Base-by-base conservation (phyloP, 2,888 invertebrate species). In the Xanthorhoe designata region DNA sequence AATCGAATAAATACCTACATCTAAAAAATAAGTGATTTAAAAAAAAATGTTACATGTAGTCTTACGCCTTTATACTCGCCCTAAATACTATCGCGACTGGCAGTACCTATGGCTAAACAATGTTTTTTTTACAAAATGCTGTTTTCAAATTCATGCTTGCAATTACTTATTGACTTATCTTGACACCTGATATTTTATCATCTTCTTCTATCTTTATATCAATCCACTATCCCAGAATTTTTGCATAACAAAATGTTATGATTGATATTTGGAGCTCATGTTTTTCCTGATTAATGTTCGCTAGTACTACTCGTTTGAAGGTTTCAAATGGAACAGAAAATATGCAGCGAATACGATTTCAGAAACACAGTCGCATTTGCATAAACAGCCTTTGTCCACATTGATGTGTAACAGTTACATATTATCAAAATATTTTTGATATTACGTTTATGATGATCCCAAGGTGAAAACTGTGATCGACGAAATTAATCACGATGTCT, bases 341-440 rank as follows among this genome's bases (percentile, higher is more conserved):
- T 38, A 38, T 2, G 5, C 51, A 15, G 15, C 19, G 51, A 42
- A 51, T 24, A 59, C 17, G 35, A 35, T 65, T 58, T 66, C 53
- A 51, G 2, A 63, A 9, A 63, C 60, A 64, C 57, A 66, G 54
- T 45, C 59, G 54, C 57, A 50, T 68, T 53, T 63, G 63, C 65
- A 69, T 69, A 75, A 77, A 74, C 76, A 74, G 64, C 69, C 72
- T 75, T 80, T 79, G 77, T 80, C 66, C 67, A 49, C 68, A 70
- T 74, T 75, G 71, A 72, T 60, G 65, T 71, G 62, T 62, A 68
- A 61, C 66, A 57, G 70, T 65, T 71, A 72, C 72, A 73, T 74
- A 72, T n/a, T 73, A 54, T 73, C 68, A 77, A 75, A 76, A 72
- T 71, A 69, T 72, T 71, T 69, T 65, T 59, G 67, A 59, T 60